A percentile compares a stretch with the other conserved stretches of the same genome.
Evolutionary conservation across 2,888 invertebrate species (phyloP).

Genomic region (Altica lythri): DNA sequence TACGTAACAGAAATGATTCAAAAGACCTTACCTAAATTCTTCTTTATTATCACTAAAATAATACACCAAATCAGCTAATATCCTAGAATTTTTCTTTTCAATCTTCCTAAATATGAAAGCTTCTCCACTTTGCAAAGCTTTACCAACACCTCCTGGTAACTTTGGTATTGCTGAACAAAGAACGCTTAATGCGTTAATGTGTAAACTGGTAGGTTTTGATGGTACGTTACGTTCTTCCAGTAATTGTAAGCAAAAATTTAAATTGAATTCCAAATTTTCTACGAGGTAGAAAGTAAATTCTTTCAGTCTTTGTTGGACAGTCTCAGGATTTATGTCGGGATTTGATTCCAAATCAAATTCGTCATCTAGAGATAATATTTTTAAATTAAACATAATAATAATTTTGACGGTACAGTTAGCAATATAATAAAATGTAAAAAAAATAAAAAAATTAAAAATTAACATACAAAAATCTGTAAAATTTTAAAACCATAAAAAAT

Average conservation of each 20-base stretch:
- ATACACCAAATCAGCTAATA: constrained; percentile 32
- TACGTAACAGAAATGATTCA: too few relatives aligned
- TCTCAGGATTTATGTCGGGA: neutral
- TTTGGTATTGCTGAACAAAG: constrained; percentile 26
- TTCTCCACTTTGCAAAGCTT: constrained; percentile 28
- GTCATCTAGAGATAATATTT: too few relatives aligned
- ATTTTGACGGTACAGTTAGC: too few relatives aligned
- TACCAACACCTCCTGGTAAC: constrained; percentile 25
- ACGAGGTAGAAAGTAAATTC: constrained; percentile 32
- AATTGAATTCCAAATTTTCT: constrained; percentile 31
- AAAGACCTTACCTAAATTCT: constrained; percentile 16
- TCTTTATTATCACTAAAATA: constrained; percentile 35
- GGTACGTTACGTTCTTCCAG: constrained; percentile 30
- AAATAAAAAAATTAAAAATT: too few relatives aligned
- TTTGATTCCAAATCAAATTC: constrained; percentile 19
- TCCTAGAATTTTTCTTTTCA: constrained; percentile 34
- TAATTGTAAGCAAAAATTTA: constrained; percentile 31
- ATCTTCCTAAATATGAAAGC: constrained; percentile 29
- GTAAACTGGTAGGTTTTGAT: constrained; percentile 24
- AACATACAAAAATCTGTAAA: too few relatives aligned
- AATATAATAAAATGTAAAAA: too few relatives aligned
- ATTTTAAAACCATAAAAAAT: too few relatives aligned
- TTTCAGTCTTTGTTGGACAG: constrained; percentile 25
- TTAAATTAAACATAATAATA: too few relatives aligned
- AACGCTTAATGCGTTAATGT: constrained; percentile 23